A percentile compares a stretch with the other conserved stretches of the same genome.
phyloP scores from a whole-genome alignment of 2,113 vertebrate genomes.

The Megaleporinus macrocephalus region DNA sequence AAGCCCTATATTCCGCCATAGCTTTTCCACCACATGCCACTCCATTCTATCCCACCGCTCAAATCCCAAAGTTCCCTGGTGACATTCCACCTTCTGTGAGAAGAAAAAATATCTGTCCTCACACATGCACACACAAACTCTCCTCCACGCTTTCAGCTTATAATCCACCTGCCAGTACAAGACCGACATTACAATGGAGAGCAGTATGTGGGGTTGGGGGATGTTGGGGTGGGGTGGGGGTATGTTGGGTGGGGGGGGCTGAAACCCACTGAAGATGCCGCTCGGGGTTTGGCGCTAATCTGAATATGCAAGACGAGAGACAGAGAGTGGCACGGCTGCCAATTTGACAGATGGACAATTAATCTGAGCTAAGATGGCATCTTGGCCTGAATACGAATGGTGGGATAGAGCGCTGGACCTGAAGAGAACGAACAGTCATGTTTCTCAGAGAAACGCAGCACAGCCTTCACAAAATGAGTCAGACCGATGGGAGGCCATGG shows the following conservation, averaged over 20 bases:
- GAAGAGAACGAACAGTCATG: slow-evolving; percentile 45
- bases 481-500: slow-evolving; percentile 41
- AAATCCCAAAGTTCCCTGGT: slow-evolving; percentile 31
- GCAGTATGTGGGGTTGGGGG: neutral
- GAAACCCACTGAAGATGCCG: slow-evolving; percentile 41
- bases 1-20: slow-evolving; percentile 30
- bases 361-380: slow-evolving; percentile 78
- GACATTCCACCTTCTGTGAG: slow-evolving; percentile 23
- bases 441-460: slow-evolving; percentile 39
- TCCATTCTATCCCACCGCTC: slow-evolving; percentile 10
- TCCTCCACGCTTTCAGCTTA: neutral
- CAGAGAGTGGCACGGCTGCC: slow-evolving; percentile 61
- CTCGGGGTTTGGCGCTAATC: slow-evolving; percentile 72
- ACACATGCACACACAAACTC: slow-evolving; percentile 24
- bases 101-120: slow-evolving; percentile 29
- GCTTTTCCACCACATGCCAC: slow-evolving; percentile 11
- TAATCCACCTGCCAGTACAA: slow-evolving; percentile 43
- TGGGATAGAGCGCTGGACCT: slow-evolving; percentile 62
- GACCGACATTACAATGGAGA: slow-evolving; percentile 42
- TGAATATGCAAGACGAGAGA: slow-evolving; percentile 54
- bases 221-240: too few species aligned
- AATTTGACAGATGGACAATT: slow-evolving; percentile 81
- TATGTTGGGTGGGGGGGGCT: neutral
- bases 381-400: slow-evolving; percentile 76
- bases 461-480: slow-evolving; percentile 41